These are phyloP conservation scores for Himalopsyche anomala DNA, from an alignment of 2,888 invertebrate species.

Conservation along the genomic window DNA sequence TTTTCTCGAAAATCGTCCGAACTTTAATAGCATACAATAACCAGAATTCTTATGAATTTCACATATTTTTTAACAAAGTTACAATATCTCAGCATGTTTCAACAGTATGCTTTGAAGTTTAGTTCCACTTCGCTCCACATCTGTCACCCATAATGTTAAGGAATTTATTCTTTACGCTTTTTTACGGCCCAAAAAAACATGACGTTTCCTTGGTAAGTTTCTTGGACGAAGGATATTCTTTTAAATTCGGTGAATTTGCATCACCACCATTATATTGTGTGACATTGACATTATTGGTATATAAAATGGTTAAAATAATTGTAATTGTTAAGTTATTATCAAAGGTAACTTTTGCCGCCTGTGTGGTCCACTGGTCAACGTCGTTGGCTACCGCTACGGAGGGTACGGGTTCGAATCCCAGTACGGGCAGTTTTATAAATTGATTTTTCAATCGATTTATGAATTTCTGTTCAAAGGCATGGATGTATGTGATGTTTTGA, in stretches of 20 bases:
- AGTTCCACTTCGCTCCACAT: neutral
- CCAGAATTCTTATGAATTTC: neutral
- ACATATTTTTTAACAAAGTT: slow-evolving; percentile 2
- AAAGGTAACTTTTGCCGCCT: no score
- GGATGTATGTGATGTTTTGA: no score
- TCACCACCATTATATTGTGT: no score
- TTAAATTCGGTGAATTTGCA: neutral
- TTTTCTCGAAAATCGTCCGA: neutral
- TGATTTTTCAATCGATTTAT: no score
- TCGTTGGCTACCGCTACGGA: no score
- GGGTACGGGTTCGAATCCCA: no score
- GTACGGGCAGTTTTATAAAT: no score
- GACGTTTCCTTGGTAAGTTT: neutral
- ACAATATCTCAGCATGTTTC: slow-evolving; percentile 11
- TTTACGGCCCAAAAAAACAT: neutral
- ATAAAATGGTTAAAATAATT: no score
- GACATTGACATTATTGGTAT: no score
- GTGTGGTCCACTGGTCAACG: no score
- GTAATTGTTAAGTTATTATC: no score
- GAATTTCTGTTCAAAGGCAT: no score
- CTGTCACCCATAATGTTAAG: slow-evolving; percentile 17
- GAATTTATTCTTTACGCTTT: slow-evolving; percentile 18
- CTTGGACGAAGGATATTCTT: neutral
- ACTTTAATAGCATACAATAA: neutral
- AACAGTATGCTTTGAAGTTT: neutral